A percentile compares a stretch with the other conserved stretches of the same genome.
Conservation (phyloP, 2,797 vertebrate species). For the Oreochromis grahami region DNA sequence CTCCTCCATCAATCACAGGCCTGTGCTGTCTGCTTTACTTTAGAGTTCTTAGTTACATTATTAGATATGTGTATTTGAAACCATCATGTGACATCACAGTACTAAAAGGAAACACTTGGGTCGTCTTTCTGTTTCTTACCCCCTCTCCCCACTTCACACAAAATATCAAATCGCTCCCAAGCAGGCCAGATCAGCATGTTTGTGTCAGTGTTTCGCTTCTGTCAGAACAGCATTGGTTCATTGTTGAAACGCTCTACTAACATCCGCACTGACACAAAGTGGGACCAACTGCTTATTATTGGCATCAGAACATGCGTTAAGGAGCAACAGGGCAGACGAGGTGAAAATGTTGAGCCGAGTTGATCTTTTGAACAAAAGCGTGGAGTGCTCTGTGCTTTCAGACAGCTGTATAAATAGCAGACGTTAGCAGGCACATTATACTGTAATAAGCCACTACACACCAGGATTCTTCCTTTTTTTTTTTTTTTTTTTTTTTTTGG, state of each 20-base stretch:
- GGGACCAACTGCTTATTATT: slow-evolving; percentile 34
- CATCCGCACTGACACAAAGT: slow-evolving; percentile 7
- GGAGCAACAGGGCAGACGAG: background rate
- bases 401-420: slow-evolving; percentile 38
- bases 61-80: slow-evolving; percentile 62
- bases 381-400: slow-evolving; percentile 1
- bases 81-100: slow-evolving; percentile 21
- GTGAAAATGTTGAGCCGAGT: background rate
- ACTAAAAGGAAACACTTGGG: slow-evolving; percentile 35
- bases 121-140: background rate
- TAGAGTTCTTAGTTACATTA: slow-evolving; percentile 48
- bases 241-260: slow-evolving; percentile 28
- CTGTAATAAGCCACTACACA: slow-evolving; percentile 29
- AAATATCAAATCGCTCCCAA: background rate
- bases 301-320: slow-evolving; percentile 1
- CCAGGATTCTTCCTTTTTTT: slow-evolving; percentile 28
- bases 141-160: background rate
- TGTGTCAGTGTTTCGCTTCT: slow-evolving; percentile 58
- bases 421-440: slow-evolving; percentile 11
- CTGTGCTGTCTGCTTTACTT: slow-evolving; percentile 81
- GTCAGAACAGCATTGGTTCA: slow-evolving; percentile 38
- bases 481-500: slow-evolving; percentile 40
- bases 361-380: background rate
- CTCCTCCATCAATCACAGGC: slow-evolving; percentile 72
- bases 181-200: slow-evolving; percentile 23